These are phyloP conservation scores for Phrynocephalus forsythii DNA, from an alignment of 2,797 vertebrate species.

Conservation along the genomic window DNA sequence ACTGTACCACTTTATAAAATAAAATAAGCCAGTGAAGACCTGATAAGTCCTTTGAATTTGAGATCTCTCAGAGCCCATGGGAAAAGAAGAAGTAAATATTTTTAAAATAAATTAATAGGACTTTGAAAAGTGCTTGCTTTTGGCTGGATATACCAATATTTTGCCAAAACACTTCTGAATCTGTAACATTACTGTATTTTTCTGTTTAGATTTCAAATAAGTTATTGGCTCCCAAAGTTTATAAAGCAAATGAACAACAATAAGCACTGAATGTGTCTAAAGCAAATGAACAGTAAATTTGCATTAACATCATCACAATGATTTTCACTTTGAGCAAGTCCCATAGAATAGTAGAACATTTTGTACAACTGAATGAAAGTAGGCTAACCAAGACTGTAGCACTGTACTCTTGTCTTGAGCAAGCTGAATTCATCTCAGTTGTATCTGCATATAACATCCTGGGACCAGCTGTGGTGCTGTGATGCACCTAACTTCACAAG, in stretches of 20 bases:
- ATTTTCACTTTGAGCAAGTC: constrained; percentile 12
- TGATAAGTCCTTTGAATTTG: neutral
- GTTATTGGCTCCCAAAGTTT: constrained; percentile 5
- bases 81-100: neutral
- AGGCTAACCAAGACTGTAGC: neutral
- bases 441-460: neutral
- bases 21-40: neutral
- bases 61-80: neutral
- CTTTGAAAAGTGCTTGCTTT: constrained; percentile 7
- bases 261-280: constrained; percentile 3
- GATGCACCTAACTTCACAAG: neutral
- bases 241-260: neutral
- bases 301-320: neutral
- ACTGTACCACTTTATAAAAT: neutral
- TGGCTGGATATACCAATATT: constrained; percentile 54
- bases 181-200: neutral
- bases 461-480: neutral
- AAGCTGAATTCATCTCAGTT: constrained; percentile 9
- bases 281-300: neutral
- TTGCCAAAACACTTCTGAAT: constrained; percentile 59
- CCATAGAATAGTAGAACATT: neutral
- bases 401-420: neutral
- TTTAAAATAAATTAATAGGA: constrained; percentile 18
- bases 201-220: constrained; percentile 16
- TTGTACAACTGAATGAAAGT: neutral